Conservation (phyloP, 2,888 invertebrate species). For the Lordiphosa andalusiaca region DNA sequence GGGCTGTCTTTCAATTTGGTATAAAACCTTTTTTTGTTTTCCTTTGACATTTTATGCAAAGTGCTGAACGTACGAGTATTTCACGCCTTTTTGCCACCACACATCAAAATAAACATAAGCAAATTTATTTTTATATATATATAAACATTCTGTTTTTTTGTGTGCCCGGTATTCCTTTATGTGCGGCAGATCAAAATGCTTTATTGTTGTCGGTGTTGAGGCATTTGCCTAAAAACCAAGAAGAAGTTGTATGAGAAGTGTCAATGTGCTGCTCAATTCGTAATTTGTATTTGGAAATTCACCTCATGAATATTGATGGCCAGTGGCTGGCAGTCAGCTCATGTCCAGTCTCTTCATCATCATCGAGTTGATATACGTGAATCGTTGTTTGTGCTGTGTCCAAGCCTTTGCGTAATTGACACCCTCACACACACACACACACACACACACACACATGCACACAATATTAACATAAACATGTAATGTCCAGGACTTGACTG, state of each 20-base stretch:
- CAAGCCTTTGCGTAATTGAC: slow-evolving; percentile 50
- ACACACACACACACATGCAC: slow-evolving; percentile 3
- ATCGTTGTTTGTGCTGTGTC: slow-evolving; percentile 23
- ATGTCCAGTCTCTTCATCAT: slow-evolving; percentile 3
- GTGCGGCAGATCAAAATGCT: slow-evolving; percentile 20
- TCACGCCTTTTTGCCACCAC: slow-evolving; percentile 65
- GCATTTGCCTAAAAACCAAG: background rate
- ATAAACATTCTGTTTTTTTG: slow-evolving; percentile 6
- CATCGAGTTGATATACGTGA: slow-evolving; percentile 1
- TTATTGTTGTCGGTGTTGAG: too few relatives aligned
- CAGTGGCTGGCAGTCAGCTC: slow-evolving; percentile 1
- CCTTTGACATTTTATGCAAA: slow-evolving; percentile 55
- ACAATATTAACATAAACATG: slow-evolving; percentile 27
- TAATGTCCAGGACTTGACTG: slow-evolving; percentile 17
- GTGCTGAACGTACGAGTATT: slow-evolving; percentile 42
- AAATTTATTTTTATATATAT: slow-evolving; percentile 25
- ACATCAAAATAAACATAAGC: slow-evolving; percentile 55
- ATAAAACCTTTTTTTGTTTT: slow-evolving; percentile 68
- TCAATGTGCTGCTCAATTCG: background rate
- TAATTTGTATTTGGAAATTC: slow-evolving; percentile 6
- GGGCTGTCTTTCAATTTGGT: slow-evolving; percentile 64
- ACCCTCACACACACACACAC: slow-evolving; percentile 25
- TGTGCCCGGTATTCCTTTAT: slow-evolving; percentile 42
- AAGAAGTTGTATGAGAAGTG: background rate
- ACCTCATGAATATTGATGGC: slow-evolving; percentile 11